Percentiles rank a stretch among this genome's conserved stretches.
Conservation (phyloP, 2,888 invertebrate genomes). For the Schizaphis graminum region DNA sequence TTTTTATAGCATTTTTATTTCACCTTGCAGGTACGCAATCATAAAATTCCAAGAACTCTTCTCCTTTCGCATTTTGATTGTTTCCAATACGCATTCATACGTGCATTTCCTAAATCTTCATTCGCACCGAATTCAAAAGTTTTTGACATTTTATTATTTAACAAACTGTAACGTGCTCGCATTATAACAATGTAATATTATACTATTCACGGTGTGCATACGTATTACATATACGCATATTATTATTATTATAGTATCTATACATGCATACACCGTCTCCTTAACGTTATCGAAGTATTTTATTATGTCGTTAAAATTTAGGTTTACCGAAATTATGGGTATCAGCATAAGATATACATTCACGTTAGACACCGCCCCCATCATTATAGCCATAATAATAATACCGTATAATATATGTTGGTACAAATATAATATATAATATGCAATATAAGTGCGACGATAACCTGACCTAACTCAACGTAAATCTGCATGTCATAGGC, state of each 20-base stretch:
- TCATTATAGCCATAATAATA: background rate
- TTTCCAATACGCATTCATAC: background rate
- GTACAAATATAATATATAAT: background rate
- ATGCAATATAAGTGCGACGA: background rate
- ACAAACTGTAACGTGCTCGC: background rate
- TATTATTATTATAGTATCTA: background rate
- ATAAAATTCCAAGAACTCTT: background rate
- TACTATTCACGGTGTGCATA: background rate
- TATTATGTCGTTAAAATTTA: background rate
- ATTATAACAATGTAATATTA: slow-evolving; percentile 2
- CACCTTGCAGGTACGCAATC: background rate
- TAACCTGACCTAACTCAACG: background rate
- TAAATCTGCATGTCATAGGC: background rate
- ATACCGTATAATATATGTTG: background rate
- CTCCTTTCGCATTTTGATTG: background rate
- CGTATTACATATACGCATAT: background rate
- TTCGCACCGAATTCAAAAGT: background rate
- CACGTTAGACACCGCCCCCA: background rate
- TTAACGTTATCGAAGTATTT: background rate
- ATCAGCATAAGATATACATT: background rate
- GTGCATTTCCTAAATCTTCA: background rate
- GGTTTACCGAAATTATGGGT: background rate
- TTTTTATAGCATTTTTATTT: background rate
- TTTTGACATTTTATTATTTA: background rate
- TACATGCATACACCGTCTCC: background rate